These are phyloP conservation scores for Mastomys natalensis DNA, from an alignment of 2,113 vertebrate genomes.

Conservation along the genomic window DNA sequence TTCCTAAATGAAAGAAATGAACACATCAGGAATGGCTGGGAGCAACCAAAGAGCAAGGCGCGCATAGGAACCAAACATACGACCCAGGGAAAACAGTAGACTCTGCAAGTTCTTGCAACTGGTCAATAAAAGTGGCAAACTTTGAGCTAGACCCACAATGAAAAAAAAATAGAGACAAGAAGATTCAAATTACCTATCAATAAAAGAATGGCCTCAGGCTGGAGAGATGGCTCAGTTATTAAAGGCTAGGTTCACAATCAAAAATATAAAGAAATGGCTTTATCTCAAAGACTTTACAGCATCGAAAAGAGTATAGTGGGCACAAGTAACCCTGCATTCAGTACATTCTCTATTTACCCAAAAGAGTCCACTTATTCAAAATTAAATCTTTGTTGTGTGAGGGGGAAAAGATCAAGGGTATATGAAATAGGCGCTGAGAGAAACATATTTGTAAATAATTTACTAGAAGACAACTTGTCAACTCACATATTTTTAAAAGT, in stretches of 20 bases:
- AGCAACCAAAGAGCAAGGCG: not conserved
- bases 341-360: rapidly evolving
- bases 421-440: not conserved
- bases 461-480: not conserved
- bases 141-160: not conserved
- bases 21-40: not conserved
- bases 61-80: not conserved
- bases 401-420: not conserved
- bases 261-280: not conserved
- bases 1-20: not conserved
- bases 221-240: not conserved
- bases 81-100: not conserved
- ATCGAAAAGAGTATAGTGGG: rapidly evolving
- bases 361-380: rapidly evolving
- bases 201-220: not conserved
- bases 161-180: not conserved
- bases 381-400: not conserved
- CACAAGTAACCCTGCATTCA: rapidly evolving
- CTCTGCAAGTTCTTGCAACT: not conserved
- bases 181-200: not conserved
- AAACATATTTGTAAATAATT: not conserved
- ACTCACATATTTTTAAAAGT: not conserved
- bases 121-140: not conserved
- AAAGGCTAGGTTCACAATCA: not conserved
- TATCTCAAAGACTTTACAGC: not conserved